These are phyloP conservation scores for Prosapia bicincta DNA, from an alignment of 2,888 invertebrate genomes.

Conservation along the genomic window DNA sequence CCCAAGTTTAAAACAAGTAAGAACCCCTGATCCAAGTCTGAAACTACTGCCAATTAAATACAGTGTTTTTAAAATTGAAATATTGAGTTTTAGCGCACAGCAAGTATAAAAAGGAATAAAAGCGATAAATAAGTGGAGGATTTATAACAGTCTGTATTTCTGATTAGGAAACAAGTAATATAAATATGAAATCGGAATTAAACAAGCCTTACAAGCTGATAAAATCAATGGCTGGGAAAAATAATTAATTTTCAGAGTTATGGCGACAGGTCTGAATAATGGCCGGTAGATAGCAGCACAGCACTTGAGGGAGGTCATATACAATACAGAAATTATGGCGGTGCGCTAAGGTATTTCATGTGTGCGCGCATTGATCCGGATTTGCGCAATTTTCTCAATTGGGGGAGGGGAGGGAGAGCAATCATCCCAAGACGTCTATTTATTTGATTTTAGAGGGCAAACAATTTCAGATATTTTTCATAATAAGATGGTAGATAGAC, in stretches of 20 bases:
- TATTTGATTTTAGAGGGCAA: too few species aligned
- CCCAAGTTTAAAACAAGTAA: too few species aligned
- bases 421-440: not conserved
- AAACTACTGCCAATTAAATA: not conserved
- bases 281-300: conserved; percentile 13
- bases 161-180: not conserved
- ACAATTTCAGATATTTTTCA: too few species aligned
- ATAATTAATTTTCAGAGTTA: conserved; percentile 40
- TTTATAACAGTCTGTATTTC: not conserved
- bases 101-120: not conserved
- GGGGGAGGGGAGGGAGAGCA: not conserved
- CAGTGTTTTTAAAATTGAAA: not conserved
- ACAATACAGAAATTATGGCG: not conserved
- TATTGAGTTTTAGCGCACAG: not conserved
- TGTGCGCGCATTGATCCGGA: not conserved
- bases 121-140: not conserved
- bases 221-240: conserved; percentile 21
- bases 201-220: conserved; percentile 7
- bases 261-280: conserved; percentile 21
- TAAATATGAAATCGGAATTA: not conserved
- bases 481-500: too few species aligned
- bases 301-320: conserved; percentile 10
- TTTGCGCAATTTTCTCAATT: conserved; percentile 1
- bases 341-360: not conserved
- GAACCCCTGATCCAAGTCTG: not conserved